Evolutionary conservation across 2,797 vertebrate genomes (phyloP), one percentile per base, ranked within the genome.

Genomic region (Mormyrops attenuatus): DNA sequence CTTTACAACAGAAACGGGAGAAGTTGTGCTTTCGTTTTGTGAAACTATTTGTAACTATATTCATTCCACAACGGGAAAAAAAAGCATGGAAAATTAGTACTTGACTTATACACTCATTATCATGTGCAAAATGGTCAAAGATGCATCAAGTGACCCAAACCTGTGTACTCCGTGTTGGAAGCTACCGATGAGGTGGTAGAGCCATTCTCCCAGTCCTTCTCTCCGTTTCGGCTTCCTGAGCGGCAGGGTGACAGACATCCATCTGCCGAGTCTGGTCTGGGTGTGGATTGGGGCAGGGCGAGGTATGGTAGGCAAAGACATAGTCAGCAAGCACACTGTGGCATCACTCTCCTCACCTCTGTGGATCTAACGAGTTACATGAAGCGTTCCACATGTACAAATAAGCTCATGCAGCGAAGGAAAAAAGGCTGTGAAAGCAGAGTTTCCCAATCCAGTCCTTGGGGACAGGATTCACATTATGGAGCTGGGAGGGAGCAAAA

Each of bases 181-280:
- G 98, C 97, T 0, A 97, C 98, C 2, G 98, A 99, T 2, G 99
- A 99, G 13, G 98, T 97, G 89, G 97, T 98, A 0, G 99, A 99
- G 50, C 97, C 98, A 0, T 98, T 98, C 92, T 99, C 99, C 99
- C 99, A 99, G 88, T 99, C 98, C 89, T 98, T 99, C 92, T 99
- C 99, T 90, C 96, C 98, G 0, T 98, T 99, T 13, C 97, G 97
- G 94, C 97, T 99, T 0, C 96, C 96, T 26, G 97, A 97, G 1
- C 96, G 97, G 94, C 97, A 97, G 0, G 98, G 97, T 17, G 98
- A 99, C 77, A 97, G 91, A 92, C 98, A 98, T 50, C 97, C 97
- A 92, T 97, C 98, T 0, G 97, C 95, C 2, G 98, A 99, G 92
- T 99, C 82, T 17, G 82, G 82, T 50, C 82, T 85, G 82, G 82